phyloP scores from a whole-genome alignment of 1,140 invertebrate species.

The Phocides pigmalion region DNA sequence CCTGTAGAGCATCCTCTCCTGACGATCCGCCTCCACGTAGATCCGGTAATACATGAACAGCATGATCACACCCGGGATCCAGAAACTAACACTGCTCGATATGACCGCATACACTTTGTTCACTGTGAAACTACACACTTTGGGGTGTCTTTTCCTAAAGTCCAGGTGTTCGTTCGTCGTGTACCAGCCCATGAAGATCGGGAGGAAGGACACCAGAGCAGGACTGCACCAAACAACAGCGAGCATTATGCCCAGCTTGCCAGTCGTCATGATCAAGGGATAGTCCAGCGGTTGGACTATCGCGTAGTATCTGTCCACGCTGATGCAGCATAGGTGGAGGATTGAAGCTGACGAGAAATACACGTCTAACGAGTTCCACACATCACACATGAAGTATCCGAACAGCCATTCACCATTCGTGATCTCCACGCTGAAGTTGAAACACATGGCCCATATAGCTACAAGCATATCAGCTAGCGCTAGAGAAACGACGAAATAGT shows the following conservation, averaged over 20 bases:
- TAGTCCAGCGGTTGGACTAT: slow-evolving; percentile 96
- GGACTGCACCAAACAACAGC: slow-evolving; percentile 96
- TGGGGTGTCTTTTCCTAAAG: slow-evolving; percentile 88
- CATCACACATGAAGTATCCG: slow-evolving; percentile 95
- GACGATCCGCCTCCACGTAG: slow-evolving; percentile 94
- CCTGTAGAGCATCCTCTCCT: slow-evolving; percentile 96
- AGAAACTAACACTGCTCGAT: slow-evolving; percentile 97
- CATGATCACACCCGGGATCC: slow-evolving; percentile 98
- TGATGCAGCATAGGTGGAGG: slow-evolving; percentile 96
- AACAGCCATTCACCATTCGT: slow-evolving; percentile 94
- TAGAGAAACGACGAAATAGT: slow-evolving; percentile 97
- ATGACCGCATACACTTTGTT: slow-evolving; percentile 95
- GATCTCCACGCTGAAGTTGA: slow-evolving; percentile 94
- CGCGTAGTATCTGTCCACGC: slow-evolving; percentile 93
- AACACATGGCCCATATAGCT: slow-evolving; percentile 96
- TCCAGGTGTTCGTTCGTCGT: slow-evolving; percentile 92
- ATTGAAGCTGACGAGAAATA: slow-evolving; percentile 97
- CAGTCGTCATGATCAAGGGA: slow-evolving; percentile 93
- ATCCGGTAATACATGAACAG: slow-evolving; percentile 97
- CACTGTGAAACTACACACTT: slow-evolving; percentile 93
- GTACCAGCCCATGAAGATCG: slow-evolving; percentile 97
- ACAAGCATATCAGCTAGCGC: slow-evolving; percentile 96
- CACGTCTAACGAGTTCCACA: slow-evolving; percentile 98
- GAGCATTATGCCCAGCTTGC: slow-evolving; percentile 90
- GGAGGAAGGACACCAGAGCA: slow-evolving; percentile 96